Percentiles rank a stretch among this genome's conserved stretches.
Evolutionary conservation across 2,113 vertebrate genomes (phyloP).

Genomic region (Bombycilla garrulus): DNA sequence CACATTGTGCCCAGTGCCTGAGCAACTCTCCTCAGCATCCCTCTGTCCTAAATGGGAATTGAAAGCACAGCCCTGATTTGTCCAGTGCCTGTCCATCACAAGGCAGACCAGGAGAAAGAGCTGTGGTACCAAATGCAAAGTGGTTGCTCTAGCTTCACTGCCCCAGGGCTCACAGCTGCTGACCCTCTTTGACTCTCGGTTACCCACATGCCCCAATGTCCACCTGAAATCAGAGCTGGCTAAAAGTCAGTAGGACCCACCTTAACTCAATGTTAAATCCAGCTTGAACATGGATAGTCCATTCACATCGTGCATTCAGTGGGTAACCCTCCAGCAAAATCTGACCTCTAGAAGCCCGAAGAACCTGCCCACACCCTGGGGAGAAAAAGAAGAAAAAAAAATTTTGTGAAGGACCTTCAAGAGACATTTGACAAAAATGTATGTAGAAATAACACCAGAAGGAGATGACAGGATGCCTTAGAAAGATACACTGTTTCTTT

Average conservation of each 20-base stretch:
- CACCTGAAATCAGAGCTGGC: not conserved
- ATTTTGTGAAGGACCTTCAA: not conserved
- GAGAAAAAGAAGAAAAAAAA: not conserved
- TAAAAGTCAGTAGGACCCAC: slow-evolving; percentile 59
- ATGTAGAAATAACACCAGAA: not conserved
- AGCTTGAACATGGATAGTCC: slow-evolving; percentile 87
- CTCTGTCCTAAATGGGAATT: not conserved
- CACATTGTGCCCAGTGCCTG: not conserved
- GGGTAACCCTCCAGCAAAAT: slow-evolving; percentile 95
- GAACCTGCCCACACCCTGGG: slow-evolving; percentile 89
- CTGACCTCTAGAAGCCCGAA: slow-evolving; percentile 85
- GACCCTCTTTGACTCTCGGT: not conserved
- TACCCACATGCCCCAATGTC: not conserved
- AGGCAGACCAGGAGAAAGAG: not conserved
- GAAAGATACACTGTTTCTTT: not conserved
- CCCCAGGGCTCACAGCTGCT: not conserved
- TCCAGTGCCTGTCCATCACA: not conserved
- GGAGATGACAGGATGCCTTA: not conserved
- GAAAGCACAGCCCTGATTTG: not conserved
- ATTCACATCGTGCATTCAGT: slow-evolving; percentile 92
- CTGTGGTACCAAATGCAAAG: not conserved
- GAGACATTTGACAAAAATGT: not conserved
- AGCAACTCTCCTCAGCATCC: not conserved
- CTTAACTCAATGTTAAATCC: slow-evolving; percentile 91
- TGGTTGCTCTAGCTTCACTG: not conserved